phyloP scores from a whole-genome alignment of 2,797 vertebrate genomes.

The Mormyrus hasselquistii region DNA sequence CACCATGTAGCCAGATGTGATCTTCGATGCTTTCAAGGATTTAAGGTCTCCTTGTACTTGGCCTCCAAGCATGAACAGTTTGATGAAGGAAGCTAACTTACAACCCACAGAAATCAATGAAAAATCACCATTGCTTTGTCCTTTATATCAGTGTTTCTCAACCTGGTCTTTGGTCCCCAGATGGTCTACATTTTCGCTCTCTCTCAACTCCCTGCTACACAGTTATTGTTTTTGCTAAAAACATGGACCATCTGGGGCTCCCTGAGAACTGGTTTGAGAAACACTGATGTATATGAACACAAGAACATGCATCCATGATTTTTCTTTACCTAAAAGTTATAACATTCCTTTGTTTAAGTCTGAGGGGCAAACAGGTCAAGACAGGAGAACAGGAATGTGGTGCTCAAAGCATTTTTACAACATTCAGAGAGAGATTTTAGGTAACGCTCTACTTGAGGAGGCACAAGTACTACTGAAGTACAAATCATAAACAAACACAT shows the following conservation, averaged over 20 bases:
- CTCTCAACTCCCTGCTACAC: background rate
- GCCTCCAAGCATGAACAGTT: background rate
- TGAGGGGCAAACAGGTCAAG: background rate
- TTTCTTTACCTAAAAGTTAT: background rate
- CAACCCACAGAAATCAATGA: background rate
- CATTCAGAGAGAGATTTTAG: background rate
- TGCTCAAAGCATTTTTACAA: background rate
- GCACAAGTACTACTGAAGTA: background rate
- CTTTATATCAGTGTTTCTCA: background rate
- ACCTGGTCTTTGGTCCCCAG: background rate
- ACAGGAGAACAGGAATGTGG: slow-evolving; percentile 9
- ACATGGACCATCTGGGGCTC: background rate
- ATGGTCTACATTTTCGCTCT: background rate
- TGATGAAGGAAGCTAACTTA: background rate
- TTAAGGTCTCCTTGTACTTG: background rate
- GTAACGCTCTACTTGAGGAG: background rate
- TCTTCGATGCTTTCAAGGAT: background rate
- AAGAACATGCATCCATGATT: background rate
- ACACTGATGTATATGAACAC: background rate
- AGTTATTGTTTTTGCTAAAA: background rate
- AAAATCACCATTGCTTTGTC: background rate
- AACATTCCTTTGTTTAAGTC: background rate
- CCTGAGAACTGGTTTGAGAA: background rate
- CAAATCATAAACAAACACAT: background rate
- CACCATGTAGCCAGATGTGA: background rate